Base-by-base conservation (phyloP, 2,888 invertebrate species). In the Eupithecia abbreviata region DNA sequence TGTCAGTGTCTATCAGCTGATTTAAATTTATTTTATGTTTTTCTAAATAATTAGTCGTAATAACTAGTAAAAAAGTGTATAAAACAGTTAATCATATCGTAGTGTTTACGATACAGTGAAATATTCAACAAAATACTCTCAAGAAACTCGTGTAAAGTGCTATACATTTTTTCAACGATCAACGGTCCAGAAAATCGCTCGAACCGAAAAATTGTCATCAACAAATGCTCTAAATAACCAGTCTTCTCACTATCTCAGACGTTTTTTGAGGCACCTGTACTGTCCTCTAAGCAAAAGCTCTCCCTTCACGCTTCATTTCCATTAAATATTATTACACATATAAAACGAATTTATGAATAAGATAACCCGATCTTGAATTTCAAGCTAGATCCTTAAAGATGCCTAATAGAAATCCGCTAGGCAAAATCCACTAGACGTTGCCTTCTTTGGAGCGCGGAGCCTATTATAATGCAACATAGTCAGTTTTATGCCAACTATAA, bases 401-500 rank as follows among this genome's bases (percentile, higher is more conserved):
- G 42, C 15, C 66, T 42, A 42, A 15, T 71, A 71, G 55, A 66
- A 42, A 71, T 71, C 55, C 7, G n/a, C 51, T 42, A 55, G 42
- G 41, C 51, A n/a, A 71, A 70, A 55, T 71, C n/a, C 71, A 62
- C 10, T 66, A 42, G 41, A 15, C 2, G 3, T 42, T 66, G 66
- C 42, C 66, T 66, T 66, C 66, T 66, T 18, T 15, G 66, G 66
- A 66, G 42, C 13, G 42, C 42, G n/a, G 3, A 55, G 42, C 71
- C 71, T 43, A 18, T 71, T 55, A 42, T 5, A n/a, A 55, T n/a
- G 55, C 71, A 42, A 71, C 42, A 55, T 13, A 51, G 51, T 55
- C 55, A 18, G 82, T 86, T 87, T 86, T 85, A 86, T 86, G 84
- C 75, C 76, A 71, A 81, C 84, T 84, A 85, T 86, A 85, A 88